Evolutionary conservation across 2,797 vertebrate genomes (phyloP).

Genomic region (Gouania willdenowi): DNA sequence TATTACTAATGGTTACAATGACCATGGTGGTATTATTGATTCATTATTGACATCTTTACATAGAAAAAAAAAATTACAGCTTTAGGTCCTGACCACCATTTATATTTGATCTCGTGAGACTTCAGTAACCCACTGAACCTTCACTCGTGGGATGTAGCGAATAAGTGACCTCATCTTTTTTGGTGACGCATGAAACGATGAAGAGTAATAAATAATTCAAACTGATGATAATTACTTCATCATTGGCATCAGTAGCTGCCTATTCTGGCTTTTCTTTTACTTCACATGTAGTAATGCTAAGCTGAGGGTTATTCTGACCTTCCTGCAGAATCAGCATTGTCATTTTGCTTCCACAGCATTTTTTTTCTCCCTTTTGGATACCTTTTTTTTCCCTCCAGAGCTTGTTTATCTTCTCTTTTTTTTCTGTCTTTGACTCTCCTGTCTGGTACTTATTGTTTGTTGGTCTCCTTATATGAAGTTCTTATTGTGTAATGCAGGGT

Average conservation of each 20-base stretch:
- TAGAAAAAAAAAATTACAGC: constrained; percentile 8
- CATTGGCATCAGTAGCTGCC: constrained; percentile 1
- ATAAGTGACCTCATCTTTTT: constrained; percentile 8
- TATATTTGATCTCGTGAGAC: constrained; percentile 5
- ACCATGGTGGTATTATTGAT: constrained; percentile 12
- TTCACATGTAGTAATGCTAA: constrained; percentile 23
- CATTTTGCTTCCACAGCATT: constrained; percentile 31
- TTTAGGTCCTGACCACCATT: constrained; percentile 16
- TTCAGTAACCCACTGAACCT: constrained; percentile 30
- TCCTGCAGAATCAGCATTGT: constrained; percentile 40
- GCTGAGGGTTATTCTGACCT: constrained; percentile 1
- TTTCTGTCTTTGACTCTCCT: background rate
- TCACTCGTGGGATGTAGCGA: constrained; percentile 2
- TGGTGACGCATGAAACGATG: constrained; percentile 13
- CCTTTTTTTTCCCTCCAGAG: background rate
- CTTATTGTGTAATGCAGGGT: too few species aligned
- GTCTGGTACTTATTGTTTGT: constrained; percentile 1
- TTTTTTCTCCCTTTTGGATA: constrained; percentile 17
- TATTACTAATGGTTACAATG: too few species aligned
- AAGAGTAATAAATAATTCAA: too few species aligned
- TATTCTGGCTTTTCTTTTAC: constrained; percentile 38
- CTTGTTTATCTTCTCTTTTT: too few species aligned
- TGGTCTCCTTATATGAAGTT: background rate
- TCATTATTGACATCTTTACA: constrained; percentile 20
- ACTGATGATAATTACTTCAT: constrained; percentile 13